Evolutionary conservation across 2,888 invertebrate genomes (phyloP).

Genomic region (Stomorhina lunata): DNA sequence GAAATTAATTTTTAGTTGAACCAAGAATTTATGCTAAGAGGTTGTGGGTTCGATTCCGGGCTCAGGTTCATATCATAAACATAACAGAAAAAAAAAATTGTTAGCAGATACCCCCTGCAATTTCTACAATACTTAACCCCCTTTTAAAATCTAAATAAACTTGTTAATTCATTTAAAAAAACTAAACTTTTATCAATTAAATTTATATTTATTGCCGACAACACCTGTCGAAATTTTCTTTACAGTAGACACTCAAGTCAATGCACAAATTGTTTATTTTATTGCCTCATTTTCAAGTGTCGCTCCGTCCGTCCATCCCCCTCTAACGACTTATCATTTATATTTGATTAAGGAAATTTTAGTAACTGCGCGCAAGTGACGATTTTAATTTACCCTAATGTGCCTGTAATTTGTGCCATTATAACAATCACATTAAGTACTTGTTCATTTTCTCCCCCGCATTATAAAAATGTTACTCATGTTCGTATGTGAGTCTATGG

Average conservation of each 20-base stretch:
- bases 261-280: conserved; percentile 59
- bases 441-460: conserved; percentile 49
- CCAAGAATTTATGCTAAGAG: too few species aligned
- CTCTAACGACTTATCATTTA: neutral
- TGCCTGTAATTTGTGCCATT: conserved; percentile 79
- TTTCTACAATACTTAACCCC: too few species aligned
- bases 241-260: conserved; percentile 19
- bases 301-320: neutral
- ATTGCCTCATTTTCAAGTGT: conserved; percentile 20
- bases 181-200: conserved; percentile 35
- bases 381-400: conserved; percentile 80
- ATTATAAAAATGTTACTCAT: neutral
- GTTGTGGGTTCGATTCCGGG: too few species aligned
- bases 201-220: conserved; percentile 32
- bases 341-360: conserved; percentile 1
- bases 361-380: conserved; percentile 66
- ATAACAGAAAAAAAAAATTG: too few species aligned
- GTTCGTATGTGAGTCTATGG: neutral
- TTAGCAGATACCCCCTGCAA: too few species aligned
- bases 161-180: too few species aligned
- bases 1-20: too few species aligned
- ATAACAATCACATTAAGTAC: conserved; percentile 74
- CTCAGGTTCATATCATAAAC: too few species aligned
- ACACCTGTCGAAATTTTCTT: conserved; percentile 60
- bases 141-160: too few species aligned